These are phyloP conservation scores for Gadus chalcogrammus DNA, from an alignment of 2,113 vertebrate species.

Conservation along the genomic window DNA sequence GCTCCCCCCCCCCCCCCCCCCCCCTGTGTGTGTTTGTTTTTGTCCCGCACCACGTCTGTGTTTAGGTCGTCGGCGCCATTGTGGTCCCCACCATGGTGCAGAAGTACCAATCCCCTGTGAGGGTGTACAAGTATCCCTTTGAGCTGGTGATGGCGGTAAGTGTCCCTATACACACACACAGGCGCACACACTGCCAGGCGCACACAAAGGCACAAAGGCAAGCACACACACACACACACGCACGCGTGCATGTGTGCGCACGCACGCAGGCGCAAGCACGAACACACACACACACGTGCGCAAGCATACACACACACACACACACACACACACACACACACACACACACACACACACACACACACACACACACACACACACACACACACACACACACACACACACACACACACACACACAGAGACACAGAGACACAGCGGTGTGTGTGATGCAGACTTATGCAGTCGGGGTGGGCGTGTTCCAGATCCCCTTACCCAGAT, in stretches of 20 bases:
- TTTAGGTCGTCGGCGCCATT: constrained; percentile 52
- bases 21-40: neutral
- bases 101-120: constrained; percentile 94
- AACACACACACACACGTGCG: too few species aligned
- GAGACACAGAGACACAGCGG: neutral
- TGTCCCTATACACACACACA: constrained; percentile 37
- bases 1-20: too few species aligned
- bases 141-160: constrained; percentile 98
- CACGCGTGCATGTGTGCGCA: too few species aligned
- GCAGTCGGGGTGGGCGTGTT: constrained; percentile 23
- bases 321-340: too few species aligned
- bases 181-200: too few species aligned
- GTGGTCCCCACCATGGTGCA: constrained; percentile 85
- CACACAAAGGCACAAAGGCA: neutral
- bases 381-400: too few species aligned
- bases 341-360: too few species aligned
- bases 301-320: too few species aligned
- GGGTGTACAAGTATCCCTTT: constrained; percentile 95
- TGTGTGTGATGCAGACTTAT: constrained; percentile 22
- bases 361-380: too few species aligned
- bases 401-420: constrained; percentile 1
- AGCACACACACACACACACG: too few species aligned
- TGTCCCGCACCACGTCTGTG: neutral
- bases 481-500: neutral
- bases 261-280: too few species aligned